phyloP scores from a whole-genome alignment of 2,113 vertebrate species.

The Smithornis capensis region DNA sequence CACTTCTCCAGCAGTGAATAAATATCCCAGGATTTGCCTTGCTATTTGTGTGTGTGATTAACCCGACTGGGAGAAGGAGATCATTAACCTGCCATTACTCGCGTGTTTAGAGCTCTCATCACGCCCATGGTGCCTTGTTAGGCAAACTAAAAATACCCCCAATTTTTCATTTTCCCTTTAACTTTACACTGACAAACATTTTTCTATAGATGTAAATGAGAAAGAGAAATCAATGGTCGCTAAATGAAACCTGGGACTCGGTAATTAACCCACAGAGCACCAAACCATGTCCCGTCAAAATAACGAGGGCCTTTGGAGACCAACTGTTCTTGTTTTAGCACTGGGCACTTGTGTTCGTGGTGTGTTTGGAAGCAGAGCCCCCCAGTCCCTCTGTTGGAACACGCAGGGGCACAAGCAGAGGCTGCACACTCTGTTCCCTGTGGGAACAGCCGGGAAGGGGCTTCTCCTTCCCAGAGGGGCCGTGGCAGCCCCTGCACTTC shows the following conservation, averaged over 20 bases:
- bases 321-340: neutral
- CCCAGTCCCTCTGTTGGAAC: fast-evolving
- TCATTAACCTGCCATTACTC: slow-evolving; percentile 9
- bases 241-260: neutral
- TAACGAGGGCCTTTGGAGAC: fast-evolving
- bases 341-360: fast-evolving
- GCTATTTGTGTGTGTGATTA: neutral
- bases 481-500: neutral
- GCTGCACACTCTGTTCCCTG: neutral
- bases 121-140: neutral
- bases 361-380: neutral
- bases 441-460: neutral
- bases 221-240: neutral
- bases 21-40: neutral
- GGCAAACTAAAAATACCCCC: neutral
- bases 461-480: fast-evolving
- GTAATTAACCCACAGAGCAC: neutral
- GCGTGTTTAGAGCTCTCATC: neutral
- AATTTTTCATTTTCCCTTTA: neutral
- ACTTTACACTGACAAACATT: neutral
- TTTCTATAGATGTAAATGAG: neutral
- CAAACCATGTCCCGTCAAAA: fast-evolving
- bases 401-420: fast-evolving
- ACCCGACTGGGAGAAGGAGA: neutral
- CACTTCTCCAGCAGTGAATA: neutral